Percentiles rank a stretch among this genome's conserved stretches.
These are phyloP conservation scores for Acanthosepion esculentum DNA, from an alignment of 2,888 invertebrate genomes.

Conservation along the genomic window DNA sequence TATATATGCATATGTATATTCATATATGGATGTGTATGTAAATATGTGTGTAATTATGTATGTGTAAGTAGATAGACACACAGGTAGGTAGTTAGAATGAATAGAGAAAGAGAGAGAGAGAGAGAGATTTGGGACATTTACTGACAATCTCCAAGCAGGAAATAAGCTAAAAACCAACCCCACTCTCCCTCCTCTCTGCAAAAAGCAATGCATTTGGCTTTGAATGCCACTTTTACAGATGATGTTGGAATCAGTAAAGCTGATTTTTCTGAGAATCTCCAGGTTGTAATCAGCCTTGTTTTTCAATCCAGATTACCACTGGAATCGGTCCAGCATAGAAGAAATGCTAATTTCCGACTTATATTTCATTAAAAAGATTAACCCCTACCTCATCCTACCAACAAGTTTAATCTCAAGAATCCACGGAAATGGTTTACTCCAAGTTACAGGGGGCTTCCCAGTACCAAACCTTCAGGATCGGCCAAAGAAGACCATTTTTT, in stretches of 20 bases:
- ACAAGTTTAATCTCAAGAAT: background rate
- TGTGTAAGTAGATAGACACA: background rate
- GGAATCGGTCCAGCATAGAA: background rate
- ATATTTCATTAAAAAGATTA: background rate
- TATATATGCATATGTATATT: background rate
- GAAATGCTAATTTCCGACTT: conserved; percentile 9
- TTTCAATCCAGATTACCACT: background rate
- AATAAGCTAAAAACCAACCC: conserved; percentile 21
- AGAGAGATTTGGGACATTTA: background rate
- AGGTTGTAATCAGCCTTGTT: background rate
- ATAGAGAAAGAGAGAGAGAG: background rate
- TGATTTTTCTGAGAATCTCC: background rate
- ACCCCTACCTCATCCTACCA: background rate
- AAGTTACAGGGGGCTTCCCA: background rate
- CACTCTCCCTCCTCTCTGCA: background rate
- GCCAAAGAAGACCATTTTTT: background rate
- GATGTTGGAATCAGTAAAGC: background rate
- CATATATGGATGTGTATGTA: background rate
- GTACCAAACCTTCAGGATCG: background rate
- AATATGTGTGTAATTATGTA: background rate
- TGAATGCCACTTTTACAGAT: background rate
- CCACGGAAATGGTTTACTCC: background rate
- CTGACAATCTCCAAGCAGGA: conserved; percentile 33
- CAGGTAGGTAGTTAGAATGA: background rate
- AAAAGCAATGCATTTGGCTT: conserved; percentile 33